A percentile compares a stretch with the other conserved stretches of the same genome.
Conservation (phyloP, 2,113 vertebrate genomes). For the Fregetta grallaria region DNA sequence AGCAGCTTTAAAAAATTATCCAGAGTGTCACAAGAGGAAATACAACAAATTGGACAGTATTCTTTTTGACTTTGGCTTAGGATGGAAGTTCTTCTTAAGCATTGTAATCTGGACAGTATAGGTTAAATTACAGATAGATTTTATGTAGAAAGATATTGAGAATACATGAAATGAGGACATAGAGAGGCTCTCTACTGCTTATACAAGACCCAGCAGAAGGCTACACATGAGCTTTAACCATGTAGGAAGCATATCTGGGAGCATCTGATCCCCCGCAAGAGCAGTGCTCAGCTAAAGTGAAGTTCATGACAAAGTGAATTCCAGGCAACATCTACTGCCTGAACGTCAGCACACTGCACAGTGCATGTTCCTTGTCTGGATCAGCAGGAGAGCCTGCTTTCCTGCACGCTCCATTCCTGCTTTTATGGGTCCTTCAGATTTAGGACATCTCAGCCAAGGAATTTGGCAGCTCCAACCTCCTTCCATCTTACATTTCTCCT, state of each 20-base stretch:
- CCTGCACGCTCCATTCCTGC: background rate
- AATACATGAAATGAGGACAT: background rate
- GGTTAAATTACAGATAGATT: background rate
- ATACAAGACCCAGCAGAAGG: background rate
- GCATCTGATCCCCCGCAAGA: background rate
- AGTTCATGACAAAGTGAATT: background rate
- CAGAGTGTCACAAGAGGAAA: background rate
- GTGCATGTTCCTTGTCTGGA: fast-evolving
- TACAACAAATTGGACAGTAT: background rate
- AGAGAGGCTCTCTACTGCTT: background rate
- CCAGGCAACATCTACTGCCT: background rate
- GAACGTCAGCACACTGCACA: fast-evolving
- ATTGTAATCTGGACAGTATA: background rate
- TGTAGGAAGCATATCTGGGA: background rate
- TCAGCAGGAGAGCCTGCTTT: background rate
- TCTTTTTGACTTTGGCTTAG: background rate
- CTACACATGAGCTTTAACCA: background rate
- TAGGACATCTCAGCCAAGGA: background rate
- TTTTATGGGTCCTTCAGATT: background rate
- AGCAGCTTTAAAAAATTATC: background rate
- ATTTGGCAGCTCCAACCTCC: background rate
- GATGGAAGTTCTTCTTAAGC: background rate
- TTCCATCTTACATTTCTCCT: background rate
- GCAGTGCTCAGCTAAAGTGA: background rate
- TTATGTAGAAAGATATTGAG: background rate